These are phyloP conservation scores for Chrysopilus asiliformis DNA, from an alignment of 2,888 invertebrate species.

Conservation along the genomic window DNA sequence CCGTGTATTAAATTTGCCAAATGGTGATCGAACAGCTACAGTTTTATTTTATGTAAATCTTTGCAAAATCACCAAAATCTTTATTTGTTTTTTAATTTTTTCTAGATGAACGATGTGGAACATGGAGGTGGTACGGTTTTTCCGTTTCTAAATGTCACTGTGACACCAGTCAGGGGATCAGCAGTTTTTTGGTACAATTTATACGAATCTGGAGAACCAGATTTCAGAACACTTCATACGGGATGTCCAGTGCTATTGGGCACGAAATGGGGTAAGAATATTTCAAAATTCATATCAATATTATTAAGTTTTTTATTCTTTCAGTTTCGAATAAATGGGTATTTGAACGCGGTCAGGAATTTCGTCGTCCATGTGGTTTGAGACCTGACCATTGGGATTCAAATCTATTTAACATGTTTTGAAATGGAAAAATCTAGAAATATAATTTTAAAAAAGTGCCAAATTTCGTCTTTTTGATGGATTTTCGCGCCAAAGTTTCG, in stretches of 20 bases:
- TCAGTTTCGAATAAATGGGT: slow-evolving; percentile 82
- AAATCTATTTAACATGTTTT: not conserved
- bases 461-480: no score
- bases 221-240: slow-evolving; percentile 75
- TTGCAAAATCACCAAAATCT: not conserved
- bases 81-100: not conserved
- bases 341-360: slow-evolving; percentile 78
- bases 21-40: slow-evolving; percentile 31
- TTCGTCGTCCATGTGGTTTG: slow-evolving; percentile 47
- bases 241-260: slow-evolving; percentile 89
- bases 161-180: slow-evolving; percentile 74
- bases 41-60: slow-evolving; percentile 32
- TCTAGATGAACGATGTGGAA: slow-evolving; percentile 80
- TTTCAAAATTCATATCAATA: slow-evolving; percentile 60
- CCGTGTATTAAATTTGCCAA: not conserved
- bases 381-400: slow-evolving; percentile 36
- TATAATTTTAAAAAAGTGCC: no score
- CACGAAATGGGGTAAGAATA: slow-evolving; percentile 73
- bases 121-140: slow-evolving; percentile 94
- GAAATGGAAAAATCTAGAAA: not conserved
- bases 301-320: slow-evolving; percentile 23
- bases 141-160: slow-evolving; percentile 62
- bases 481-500: no score
- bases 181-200: slow-evolving; percentile 90
- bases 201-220: slow-evolving; percentile 75